Evolutionary conservation across 1,140 invertebrate genomes (phyloP).

Genomic region (Diuraphis noxia): DNA sequence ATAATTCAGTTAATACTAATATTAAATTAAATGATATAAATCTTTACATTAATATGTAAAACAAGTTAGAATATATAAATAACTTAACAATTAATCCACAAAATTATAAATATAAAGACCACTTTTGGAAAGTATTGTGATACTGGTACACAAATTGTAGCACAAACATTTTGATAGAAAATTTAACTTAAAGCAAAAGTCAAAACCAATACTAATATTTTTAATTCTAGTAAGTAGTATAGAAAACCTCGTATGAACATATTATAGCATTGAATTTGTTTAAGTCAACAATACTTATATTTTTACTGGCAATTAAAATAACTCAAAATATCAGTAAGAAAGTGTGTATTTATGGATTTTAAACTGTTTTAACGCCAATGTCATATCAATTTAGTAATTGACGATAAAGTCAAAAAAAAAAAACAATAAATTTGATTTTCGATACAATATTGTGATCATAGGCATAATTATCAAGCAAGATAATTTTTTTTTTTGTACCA

Average conservation of each 20-base stretch:
- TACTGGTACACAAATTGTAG: not conserved
- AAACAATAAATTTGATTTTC: not conserved
- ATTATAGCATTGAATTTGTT: not conserved
- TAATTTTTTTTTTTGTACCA: not conserved
- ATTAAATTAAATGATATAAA: not conserved
- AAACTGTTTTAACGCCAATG: not conserved
- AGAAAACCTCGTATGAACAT: not conserved
- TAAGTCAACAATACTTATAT: not conserved
- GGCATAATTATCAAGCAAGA: not conserved
- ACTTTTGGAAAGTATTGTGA: not conserved
- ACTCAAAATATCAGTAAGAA: not conserved
- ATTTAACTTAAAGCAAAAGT: not conserved
- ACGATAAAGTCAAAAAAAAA: not conserved
- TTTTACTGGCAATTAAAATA: not conserved
- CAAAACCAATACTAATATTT: not conserved
- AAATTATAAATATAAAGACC: not conserved
- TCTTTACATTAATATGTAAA: not conserved
- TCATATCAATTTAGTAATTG: not conserved
- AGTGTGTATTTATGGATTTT: not conserved
- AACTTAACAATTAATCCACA: not conserved
- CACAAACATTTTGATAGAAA: not conserved
- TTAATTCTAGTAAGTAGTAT: not conserved
- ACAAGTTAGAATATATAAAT: not conserved
- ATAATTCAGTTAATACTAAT: not conserved
- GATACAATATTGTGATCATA: not conserved